phyloP scores from a whole-genome alignment of 2,113 vertebrate species.

The Pionites leucogaster region DNA sequence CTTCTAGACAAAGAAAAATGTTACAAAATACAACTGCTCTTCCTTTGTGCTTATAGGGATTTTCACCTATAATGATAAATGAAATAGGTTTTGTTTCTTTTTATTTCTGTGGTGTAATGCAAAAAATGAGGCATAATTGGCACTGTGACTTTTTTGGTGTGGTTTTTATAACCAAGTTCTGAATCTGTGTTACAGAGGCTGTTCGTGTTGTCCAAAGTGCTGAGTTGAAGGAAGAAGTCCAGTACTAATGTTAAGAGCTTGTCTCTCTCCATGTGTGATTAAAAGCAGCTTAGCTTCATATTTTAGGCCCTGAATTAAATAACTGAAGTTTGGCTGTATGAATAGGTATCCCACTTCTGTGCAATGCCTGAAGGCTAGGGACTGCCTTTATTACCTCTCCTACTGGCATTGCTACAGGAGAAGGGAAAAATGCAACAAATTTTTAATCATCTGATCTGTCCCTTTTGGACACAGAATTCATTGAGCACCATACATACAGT shows the following conservation, averaged over 20 bases:
- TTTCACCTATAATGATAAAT: background rate
- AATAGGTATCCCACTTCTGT: background rate
- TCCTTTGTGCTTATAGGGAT: fast-evolving
- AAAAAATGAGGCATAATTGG: background rate
- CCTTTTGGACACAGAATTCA: background rate
- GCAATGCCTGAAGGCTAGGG: background rate
- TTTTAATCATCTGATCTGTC: background rate
- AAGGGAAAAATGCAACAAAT: background rate
- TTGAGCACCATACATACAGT: background rate
- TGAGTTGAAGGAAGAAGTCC: background rate
- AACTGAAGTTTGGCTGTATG: background rate
- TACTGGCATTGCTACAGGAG: background rate
- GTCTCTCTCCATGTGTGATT: background rate
- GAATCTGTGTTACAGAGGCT: background rate
- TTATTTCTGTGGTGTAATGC: background rate
- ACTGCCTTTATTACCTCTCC: background rate
- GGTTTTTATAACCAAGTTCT: background rate
- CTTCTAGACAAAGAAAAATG: background rate
- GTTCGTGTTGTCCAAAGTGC: background rate
- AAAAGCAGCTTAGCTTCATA: background rate
- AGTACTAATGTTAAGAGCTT: background rate
- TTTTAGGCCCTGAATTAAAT: background rate
- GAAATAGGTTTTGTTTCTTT: background rate
- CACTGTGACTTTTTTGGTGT: fast-evolving
- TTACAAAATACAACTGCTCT: background rate